These are phyloP conservation scores for Athrips mouffetella DNA, from an alignment of 2,888 invertebrate genomes.

Conservation along the genomic window DNA sequence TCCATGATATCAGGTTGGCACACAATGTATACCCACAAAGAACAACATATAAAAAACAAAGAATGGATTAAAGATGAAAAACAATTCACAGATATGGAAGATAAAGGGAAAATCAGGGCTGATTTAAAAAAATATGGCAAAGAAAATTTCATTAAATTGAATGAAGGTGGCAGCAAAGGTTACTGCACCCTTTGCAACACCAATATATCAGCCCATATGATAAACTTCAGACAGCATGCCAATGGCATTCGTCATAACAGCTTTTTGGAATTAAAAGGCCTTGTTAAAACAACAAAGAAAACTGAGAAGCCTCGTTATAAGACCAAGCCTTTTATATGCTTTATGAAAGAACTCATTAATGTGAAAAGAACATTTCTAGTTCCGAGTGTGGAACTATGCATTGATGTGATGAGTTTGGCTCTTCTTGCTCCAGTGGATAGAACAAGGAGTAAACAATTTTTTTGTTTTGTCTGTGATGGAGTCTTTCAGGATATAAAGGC, in stretches of 20 bases:
- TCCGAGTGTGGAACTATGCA: constrained; percentile 18
- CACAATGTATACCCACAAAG: constrained; percentile 31
- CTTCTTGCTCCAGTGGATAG: constrained; percentile 23
- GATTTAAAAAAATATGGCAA: constrained; percentile 44
- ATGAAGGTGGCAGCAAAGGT: constrained; percentile 43
- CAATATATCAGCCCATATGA: constrained; percentile 38
- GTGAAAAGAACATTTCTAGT: not conserved
- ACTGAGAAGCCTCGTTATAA: constrained; percentile 26
- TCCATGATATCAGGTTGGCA: constrained; percentile 30
- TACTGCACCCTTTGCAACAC: constrained; percentile 48
- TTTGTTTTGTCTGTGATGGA: constrained; percentile 46
- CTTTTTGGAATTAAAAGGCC: constrained; percentile 40
- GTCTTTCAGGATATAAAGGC: constrained; percentile 16
- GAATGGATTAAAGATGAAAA: constrained; percentile 1
- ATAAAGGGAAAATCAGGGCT: constrained; percentile 44
- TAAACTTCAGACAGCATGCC: constrained; percentile 40
- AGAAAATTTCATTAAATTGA: constrained; percentile 45
- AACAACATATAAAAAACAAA: constrained; percentile 13
- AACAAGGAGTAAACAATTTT: constrained; percentile 24
- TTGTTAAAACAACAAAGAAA: constrained; percentile 25
- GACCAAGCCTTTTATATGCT: constrained; percentile 21
- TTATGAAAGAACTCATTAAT: constrained; percentile 15
- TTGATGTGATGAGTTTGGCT: not conserved
- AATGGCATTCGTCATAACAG: constrained; percentile 40
- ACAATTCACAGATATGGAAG: constrained; percentile 17